Conservation (phyloP, 2,113 vertebrate genomes). For the Bothrops jararaca region DNA sequence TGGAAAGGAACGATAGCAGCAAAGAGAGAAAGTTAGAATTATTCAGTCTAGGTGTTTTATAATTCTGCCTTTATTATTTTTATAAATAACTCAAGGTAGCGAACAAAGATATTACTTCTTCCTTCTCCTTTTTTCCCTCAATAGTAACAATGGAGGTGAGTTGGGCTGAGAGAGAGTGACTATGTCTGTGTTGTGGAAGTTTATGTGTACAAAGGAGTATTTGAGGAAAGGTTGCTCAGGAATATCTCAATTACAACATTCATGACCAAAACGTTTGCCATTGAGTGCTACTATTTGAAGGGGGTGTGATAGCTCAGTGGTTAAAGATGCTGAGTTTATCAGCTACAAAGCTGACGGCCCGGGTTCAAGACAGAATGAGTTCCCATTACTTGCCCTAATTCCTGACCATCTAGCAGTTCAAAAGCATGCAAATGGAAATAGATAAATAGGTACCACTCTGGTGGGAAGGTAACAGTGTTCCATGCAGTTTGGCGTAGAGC, state of each 20-base stretch:
- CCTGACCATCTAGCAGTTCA: not conserved
- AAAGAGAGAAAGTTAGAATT: not conserved
- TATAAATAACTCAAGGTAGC: not conserved
- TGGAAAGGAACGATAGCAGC: not conserved
- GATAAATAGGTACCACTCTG: not conserved
- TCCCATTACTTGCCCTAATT: not conserved
- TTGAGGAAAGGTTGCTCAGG: not conserved
- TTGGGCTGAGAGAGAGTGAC: not conserved
- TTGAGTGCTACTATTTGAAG: not conserved
- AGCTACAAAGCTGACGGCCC: not conserved
- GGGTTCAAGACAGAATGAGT: not conserved
- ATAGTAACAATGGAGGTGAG: not conserved
- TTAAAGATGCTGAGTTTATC: not conserved
- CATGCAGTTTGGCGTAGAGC: not conserved
- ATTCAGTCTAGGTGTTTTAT: not conserved
- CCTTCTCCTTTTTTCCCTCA: not conserved
- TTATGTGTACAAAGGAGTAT: not conserved
- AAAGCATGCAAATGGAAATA: not conserved
- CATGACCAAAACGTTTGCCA: not conserved
- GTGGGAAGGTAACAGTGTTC: too few relatives aligned
- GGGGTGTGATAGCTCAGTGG: not conserved
- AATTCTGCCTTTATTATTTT: not conserved
- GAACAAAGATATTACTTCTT: not conserved
- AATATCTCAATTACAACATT: not conserved
- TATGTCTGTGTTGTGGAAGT: not conserved